phyloP scores from a whole-genome alignment of 2,888 invertebrate species.

The Syrista parreyssii region DNA sequence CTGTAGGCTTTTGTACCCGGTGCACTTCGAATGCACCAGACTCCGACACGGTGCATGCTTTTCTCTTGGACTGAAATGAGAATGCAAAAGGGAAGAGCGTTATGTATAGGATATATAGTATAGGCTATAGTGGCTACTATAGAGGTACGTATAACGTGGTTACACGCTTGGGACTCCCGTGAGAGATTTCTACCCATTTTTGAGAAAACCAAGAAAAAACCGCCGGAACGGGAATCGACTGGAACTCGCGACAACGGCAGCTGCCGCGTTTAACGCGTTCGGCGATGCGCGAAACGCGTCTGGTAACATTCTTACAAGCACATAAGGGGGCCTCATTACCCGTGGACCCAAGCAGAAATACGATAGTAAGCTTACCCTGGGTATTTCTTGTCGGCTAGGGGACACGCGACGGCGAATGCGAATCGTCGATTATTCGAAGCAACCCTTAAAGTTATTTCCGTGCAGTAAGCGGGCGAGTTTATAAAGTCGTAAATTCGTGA shows the following conservation, averaged over 20 bases:
- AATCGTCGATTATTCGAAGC: slow-evolving; percentile 28
- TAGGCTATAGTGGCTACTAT: not conserved
- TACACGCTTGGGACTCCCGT: not conserved
- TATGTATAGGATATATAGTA: not conserved
- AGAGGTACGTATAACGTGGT: not conserved
- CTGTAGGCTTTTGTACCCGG: slow-evolving; percentile 27
- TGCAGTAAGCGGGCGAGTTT: not conserved
- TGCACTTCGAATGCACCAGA: not conserved
- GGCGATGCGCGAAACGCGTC: slow-evolving; percentile 55
- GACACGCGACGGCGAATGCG: slow-evolving; percentile 28
- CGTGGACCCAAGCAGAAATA: slow-evolving; percentile 33
- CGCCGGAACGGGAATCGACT: not conserved
- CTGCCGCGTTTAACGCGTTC: slow-evolving; percentile 49
- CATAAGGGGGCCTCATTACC: slow-evolving; percentile 48
- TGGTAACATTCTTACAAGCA: slow-evolving; percentile 53
- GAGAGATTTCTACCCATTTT: not conserved
- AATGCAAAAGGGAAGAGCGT: not conserved
- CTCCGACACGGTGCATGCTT: not conserved
- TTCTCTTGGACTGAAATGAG: not conserved
- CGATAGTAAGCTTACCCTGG: slow-evolving; percentile 35
- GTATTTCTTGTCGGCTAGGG: slow-evolving; percentile 20
- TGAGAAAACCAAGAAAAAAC: not conserved
- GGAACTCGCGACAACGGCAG: slow-evolving; percentile 40
- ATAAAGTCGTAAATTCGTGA: not conserved
- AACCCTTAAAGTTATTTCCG: not conserved